Evolutionary conservation across 2,797 vertebrate species (phyloP).

Genomic region (Crocidura indochinensis): DNA sequence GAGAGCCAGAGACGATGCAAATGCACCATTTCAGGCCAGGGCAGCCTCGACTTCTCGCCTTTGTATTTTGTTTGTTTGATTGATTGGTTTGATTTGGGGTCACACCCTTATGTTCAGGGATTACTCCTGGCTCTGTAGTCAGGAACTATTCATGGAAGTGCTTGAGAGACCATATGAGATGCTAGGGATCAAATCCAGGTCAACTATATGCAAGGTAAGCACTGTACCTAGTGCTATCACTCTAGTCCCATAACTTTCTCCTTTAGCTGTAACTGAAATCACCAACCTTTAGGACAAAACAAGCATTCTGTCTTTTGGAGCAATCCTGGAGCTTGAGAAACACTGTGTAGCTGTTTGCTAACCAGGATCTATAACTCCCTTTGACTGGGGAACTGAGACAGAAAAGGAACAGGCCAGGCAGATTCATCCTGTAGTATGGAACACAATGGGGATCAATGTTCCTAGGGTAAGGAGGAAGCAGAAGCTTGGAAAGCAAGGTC

Average conservation of each 20-base stretch:
- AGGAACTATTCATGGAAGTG: too few relatives aligned
- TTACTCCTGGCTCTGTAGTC: too few relatives aligned
- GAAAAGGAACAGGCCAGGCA: not conserved
- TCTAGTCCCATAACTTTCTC: not conserved
- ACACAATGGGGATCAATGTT: not conserved
- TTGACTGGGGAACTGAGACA: not conserved
- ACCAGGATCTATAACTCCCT: not conserved
- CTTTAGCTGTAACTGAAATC: not conserved
- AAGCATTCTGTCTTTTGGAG: not conserved
- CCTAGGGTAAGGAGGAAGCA: not conserved
- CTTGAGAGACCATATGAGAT: too few relatives aligned
- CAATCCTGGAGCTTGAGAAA: not conserved
- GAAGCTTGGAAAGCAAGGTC: not conserved
- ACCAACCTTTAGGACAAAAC: not conserved
- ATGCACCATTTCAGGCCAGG: too few relatives aligned
- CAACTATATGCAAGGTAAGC: too few relatives aligned
- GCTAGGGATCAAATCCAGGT: too few relatives aligned
- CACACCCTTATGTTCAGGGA: too few relatives aligned
- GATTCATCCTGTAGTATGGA: accelerated
- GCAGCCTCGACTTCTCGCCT: not conserved
- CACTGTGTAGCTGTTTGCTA: not conserved
- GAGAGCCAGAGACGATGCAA: not conserved
- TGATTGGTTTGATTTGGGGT: too few relatives aligned
- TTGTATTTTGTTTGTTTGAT: too few relatives aligned
- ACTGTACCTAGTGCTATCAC: too few relatives aligned